Evolutionary conservation across 92 coral and sea anemone genomes (phyloP).

Genomic region (Isaurus tuberculatus): DNA sequence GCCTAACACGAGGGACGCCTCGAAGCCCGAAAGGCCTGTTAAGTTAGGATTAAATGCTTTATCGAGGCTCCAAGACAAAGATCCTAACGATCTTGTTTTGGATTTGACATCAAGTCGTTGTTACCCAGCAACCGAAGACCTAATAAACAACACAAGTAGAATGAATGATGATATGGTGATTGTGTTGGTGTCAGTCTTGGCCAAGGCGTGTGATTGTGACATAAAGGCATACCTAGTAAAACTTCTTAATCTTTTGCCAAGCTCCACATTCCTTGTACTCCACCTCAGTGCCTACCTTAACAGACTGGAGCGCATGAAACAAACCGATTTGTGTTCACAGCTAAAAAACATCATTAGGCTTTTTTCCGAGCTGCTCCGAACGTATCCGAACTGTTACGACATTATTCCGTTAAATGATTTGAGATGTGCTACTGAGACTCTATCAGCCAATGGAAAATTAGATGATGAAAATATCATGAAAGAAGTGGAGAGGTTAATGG

Average conservation of each 20-base stretch:
- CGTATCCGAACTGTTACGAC: slow-evolving; percentile 71
- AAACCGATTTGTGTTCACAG: slow-evolving; percentile 45
- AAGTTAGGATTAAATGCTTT: slow-evolving; percentile 76
- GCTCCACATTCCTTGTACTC: slow-evolving; percentile 62
- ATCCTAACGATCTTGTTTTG: slow-evolving; percentile 77
- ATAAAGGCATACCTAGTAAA: slow-evolving; percentile 51
- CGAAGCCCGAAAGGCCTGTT: slow-evolving; percentile 37
- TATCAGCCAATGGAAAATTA: slow-evolving; percentile 7
- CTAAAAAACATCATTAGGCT: slow-evolving; percentile 64
- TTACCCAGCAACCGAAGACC: slow-evolving; percentile 71
- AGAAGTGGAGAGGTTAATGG: slow-evolving; percentile 57
- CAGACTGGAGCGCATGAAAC: slow-evolving; percentile 49
- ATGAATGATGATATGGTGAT: slow-evolving; percentile 76
- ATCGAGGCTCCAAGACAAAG: slow-evolving; percentile 60
- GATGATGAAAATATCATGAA: slow-evolving; percentile 31
- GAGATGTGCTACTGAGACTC: slow-evolving; percentile 32
- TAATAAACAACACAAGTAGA: slow-evolving; percentile 38
- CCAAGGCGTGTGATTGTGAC: slow-evolving; percentile 79
- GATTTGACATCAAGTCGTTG: slow-evolving; percentile 78
- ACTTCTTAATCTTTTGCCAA: slow-evolving; percentile 73
- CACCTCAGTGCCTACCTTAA: slow-evolving; percentile 69
- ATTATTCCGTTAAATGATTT: slow-evolving; percentile 75
- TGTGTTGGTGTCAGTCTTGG: slow-evolving; percentile 70
- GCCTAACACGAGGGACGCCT: slow-evolving; percentile 5
- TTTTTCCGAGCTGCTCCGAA: slow-evolving; percentile 67